phyloP scores from a whole-genome alignment of 2,113 vertebrate genomes.

The Turnix velox region DNA sequence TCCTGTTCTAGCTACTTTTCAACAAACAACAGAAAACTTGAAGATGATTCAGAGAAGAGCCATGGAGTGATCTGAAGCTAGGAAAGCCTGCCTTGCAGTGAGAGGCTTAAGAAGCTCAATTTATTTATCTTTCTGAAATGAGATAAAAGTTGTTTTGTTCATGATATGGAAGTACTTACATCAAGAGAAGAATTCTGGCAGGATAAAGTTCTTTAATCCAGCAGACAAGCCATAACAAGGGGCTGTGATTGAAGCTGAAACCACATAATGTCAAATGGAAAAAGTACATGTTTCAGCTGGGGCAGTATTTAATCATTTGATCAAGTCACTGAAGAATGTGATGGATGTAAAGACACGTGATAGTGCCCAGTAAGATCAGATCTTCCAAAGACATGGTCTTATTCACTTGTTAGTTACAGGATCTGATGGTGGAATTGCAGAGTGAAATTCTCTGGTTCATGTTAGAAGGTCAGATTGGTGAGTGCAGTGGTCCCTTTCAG shows the following conservation, averaged over 20 bases:
- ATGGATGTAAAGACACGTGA: not conserved
- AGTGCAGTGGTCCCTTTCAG: not conserved
- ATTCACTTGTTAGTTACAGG: not conserved
- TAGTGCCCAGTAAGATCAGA: not conserved
- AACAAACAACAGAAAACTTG: not conserved
- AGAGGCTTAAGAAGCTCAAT: conserved; percentile 40
- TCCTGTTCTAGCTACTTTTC: not conserved
- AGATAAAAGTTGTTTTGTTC: conserved; percentile 53
- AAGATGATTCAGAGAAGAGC: conserved; percentile 24
- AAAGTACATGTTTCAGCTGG: not conserved
- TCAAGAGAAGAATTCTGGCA: conserved; percentile 35
- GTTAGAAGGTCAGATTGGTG: not conserved
- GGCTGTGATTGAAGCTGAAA: conserved; percentile 17
- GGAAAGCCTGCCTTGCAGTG: conserved; percentile 1
- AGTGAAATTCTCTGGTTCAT: not conserved
- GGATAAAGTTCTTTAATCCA: conserved; percentile 41
- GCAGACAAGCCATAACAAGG: conserved; percentile 9
- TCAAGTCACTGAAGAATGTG: not conserved
- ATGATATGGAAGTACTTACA: conserved; percentile 36
- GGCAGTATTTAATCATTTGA: not conserved
- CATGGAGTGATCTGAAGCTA: not conserved
- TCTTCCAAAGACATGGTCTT: not conserved
- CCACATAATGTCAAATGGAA: conserved; percentile 31
- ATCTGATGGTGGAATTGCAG: not conserved
- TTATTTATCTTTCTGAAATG: conserved; percentile 48